Percentiles rank a stretch among this genome's conserved stretches.
These are phyloP conservation scores for Agonum fuliginosum DNA, from an alignment of 2,888 invertebrate genomes.

Conservation along the genomic window DNA sequence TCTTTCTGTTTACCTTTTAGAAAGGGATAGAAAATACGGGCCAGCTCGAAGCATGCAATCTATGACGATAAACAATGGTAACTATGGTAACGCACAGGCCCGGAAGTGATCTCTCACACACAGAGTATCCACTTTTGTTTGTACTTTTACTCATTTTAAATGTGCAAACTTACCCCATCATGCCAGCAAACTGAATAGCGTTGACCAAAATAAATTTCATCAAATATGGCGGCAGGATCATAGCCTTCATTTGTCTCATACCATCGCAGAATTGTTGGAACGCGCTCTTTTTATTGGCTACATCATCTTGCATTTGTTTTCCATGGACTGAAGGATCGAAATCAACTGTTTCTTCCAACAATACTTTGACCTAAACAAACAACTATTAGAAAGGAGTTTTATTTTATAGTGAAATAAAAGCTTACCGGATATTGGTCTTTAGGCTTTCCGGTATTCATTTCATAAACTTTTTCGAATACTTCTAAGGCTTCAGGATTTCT, in stretches of 20 bases:
- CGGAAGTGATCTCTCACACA: too few relatives aligned
- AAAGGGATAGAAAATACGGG: too few relatives aligned
- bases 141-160: not conserved
- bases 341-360: slow-evolving; percentile 69
- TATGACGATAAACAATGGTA: too few relatives aligned
- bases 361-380: slow-evolving; percentile 68
- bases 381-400: slow-evolving; percentile 51
- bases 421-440: slow-evolving; percentile 79
- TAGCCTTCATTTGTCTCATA: slow-evolving; percentile 78
- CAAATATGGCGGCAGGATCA: slow-evolving; percentile 79
- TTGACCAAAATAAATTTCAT: slow-evolving; percentile 79
- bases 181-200: slow-evolving; percentile 78
- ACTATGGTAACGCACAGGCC: too few relatives aligned
- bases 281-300: slow-evolving; percentile 66
- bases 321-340: slow-evolving; percentile 67
- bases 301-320: slow-evolving; percentile 70
- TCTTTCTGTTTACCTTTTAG: too few relatives aligned
- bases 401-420: slow-evolving; percentile 55
- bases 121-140: not conserved
- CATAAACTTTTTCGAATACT: slow-evolving; percentile 78
- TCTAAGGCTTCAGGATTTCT: slow-evolving; percentile 78
- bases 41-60: too few relatives aligned
- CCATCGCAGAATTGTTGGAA: slow-evolving; percentile 77
- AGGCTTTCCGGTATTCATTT: slow-evolving; percentile 77
- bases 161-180: slow-evolving; percentile 77